phyloP scores from a whole-genome alignment of 1,140 invertebrate genomes.

The Watersipora subatra region DNA sequence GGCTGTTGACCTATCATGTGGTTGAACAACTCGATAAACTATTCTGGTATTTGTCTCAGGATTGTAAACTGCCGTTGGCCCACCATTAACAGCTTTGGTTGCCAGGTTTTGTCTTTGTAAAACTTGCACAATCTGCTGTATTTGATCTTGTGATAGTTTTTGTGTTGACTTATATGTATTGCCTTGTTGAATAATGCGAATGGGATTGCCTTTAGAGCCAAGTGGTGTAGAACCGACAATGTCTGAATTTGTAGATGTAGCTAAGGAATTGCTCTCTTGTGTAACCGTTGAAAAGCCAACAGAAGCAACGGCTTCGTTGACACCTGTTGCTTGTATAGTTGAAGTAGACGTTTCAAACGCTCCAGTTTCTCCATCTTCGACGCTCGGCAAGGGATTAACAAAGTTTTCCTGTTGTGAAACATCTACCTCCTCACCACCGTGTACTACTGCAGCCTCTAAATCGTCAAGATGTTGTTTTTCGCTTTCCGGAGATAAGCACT shows the following conservation, averaged over 20 bases:
- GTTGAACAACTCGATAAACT: slow-evolving; percentile 46
- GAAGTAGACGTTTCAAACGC: not conserved
- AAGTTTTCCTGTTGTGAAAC: slow-evolving; percentile 1
- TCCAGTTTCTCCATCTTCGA: slow-evolving; percentile 4
- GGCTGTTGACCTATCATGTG: slow-evolving; percentile 14
- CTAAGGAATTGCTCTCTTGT: not conserved
- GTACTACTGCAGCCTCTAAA: slow-evolving; percentile 10
- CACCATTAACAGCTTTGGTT: slow-evolving; percentile 23
- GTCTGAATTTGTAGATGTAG: slow-evolving; percentile 6
- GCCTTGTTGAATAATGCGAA: slow-evolving; percentile 52
- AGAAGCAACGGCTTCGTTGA: slow-evolving; percentile 5
- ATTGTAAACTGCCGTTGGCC: slow-evolving; percentile 45
- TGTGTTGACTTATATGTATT: slow-evolving; percentile 47
- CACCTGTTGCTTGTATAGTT: slow-evolving; percentile 5
- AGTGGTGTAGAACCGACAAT: slow-evolving; percentile 41
- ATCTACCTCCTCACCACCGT: slow-evolving; percentile 6
- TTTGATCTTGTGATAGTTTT: slow-evolving; percentile 46
- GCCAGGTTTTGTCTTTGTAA: slow-evolving; percentile 45
- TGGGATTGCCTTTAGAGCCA: slow-evolving; percentile 51
- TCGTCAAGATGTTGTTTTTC: slow-evolving; percentile 7
- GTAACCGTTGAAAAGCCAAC: slow-evolving; percentile 12
- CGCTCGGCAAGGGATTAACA: slow-evolving; percentile 2
- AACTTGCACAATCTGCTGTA: slow-evolving; percentile 51
- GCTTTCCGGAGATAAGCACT: slow-evolving; percentile 9
- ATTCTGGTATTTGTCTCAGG: slow-evolving; percentile 47